Conservation (phyloP, 2,113 vertebrate genomes). For the Oreamnos americanus region DNA sequence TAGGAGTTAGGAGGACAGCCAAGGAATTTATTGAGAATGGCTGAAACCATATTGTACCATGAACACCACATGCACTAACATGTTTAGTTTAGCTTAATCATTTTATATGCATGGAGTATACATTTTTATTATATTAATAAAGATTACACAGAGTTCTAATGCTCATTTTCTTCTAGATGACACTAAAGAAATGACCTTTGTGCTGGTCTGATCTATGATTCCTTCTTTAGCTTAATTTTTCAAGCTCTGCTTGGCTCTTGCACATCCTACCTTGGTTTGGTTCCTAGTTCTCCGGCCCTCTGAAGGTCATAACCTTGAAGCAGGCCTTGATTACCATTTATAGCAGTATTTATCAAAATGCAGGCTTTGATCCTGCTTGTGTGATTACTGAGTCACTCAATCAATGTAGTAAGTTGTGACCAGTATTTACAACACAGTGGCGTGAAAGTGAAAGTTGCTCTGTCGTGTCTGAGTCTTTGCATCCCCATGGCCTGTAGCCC, state of each 20-base stretch:
- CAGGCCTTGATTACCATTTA: background rate
- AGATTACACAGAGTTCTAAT: background rate
- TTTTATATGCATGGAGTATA: background rate
- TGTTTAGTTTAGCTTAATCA: background rate
- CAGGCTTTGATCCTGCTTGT: background rate
- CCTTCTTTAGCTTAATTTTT: background rate
- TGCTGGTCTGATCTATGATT: background rate
- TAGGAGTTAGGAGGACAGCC: background rate
- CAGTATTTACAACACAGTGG: background rate
- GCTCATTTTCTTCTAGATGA: background rate
- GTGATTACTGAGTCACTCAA: background rate
- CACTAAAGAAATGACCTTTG: background rate
- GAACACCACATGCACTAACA: background rate
- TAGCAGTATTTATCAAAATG: background rate
- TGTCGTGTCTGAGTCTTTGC: background rate
- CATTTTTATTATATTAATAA: background rate
- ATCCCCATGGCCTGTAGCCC: background rate
- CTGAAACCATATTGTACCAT: background rate
- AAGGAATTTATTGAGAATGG: background rate
- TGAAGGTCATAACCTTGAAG: background rate
- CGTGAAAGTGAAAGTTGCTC: background rate
- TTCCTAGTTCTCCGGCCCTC: background rate
- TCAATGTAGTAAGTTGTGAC: background rate
- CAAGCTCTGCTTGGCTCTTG: background rate
- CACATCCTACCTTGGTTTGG: too few relatives aligned